Percentiles rank a stretch among this genome's conserved stretches.
Conservation (phyloP, 2,113 vertebrate species). For the Neotoma lepida region DNA sequence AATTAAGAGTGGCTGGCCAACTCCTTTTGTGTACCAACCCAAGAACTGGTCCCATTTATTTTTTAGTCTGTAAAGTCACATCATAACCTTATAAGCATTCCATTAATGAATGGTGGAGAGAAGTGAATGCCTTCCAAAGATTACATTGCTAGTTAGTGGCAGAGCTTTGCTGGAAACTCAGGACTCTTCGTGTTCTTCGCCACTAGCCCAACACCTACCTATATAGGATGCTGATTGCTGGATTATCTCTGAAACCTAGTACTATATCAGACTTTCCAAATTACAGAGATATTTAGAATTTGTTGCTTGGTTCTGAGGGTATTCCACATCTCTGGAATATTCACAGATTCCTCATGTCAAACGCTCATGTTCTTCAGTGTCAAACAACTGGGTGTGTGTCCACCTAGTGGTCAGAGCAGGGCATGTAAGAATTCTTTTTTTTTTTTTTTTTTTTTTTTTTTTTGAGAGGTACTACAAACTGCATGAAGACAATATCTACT, state of each 20-base stretch:
- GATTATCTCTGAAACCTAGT: neutral
- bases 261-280: neutral
- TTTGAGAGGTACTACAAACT: constrained; percentile 37
- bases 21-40: neutral
- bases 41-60: neutral
- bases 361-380: neutral
- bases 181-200: neutral
- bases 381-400: neutral
- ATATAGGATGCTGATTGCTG: neutral
- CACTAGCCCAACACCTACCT: constrained; percentile 16
- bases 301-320: neutral
- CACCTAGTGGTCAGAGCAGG: neutral
- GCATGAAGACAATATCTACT: constrained; percentile 7
- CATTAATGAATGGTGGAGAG: neutral
- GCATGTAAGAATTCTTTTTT: neutral
- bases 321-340: neutral
- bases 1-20: neutral
- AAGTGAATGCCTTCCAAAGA: neutral
- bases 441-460: too few species aligned
- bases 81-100: neutral
- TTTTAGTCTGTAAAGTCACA: neutral
- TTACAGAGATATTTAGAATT: constrained; percentile 22
- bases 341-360: neutral
- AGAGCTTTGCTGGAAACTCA: neutral
- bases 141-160: neutral